phyloP scores from a whole-genome alignment of 92 coral and sea anemone species.

The Heteractis magnifica region DNA sequence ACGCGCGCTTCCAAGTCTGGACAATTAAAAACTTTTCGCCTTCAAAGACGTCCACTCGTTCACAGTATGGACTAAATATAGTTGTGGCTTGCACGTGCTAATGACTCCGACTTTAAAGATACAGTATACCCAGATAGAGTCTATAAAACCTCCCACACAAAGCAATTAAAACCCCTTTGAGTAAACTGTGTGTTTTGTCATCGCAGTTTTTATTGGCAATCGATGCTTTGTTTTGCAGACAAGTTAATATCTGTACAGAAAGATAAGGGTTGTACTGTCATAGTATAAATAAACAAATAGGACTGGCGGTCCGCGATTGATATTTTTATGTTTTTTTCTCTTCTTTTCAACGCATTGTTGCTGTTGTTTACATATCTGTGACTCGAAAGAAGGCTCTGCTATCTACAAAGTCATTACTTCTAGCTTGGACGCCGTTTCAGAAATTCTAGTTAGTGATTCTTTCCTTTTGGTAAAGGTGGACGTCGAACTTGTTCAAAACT shows the following conservation, averaged over 20 bases:
- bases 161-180: conserved; percentile 92
- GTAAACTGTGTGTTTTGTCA: conserved; percentile 86
- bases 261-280: conserved; percentile 77
- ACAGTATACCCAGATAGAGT: conserved; percentile 78
- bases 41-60: conserved; percentile 41
- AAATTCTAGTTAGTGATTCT: not conserved
- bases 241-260: conserved; percentile 82
- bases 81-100: conserved; percentile 75
- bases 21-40: conserved; percentile 44
- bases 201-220: conserved; percentile 88
- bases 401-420: not conserved
- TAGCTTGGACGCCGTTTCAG: not conserved
- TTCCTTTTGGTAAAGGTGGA: not conserved
- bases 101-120: conserved; percentile 72
- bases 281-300: conserved; percentile 83
- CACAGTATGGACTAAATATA: conserved; percentile 61
- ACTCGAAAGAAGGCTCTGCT: conserved; percentile 52
- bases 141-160: conserved; percentile 91
- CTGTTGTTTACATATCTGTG: conserved; percentile 77
- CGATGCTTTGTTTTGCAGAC: conserved; percentile 81
- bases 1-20: conserved; percentile 60
- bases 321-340: conserved; percentile 90
- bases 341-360: conserved; percentile 85
- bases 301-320: conserved; percentile 74
- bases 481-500: not conserved